A percentile compares a stretch with the other conserved stretches of the same genome.
Conservation (phyloP, 2,888 invertebrate genomes). For the Linnaemya tessellans region DNA sequence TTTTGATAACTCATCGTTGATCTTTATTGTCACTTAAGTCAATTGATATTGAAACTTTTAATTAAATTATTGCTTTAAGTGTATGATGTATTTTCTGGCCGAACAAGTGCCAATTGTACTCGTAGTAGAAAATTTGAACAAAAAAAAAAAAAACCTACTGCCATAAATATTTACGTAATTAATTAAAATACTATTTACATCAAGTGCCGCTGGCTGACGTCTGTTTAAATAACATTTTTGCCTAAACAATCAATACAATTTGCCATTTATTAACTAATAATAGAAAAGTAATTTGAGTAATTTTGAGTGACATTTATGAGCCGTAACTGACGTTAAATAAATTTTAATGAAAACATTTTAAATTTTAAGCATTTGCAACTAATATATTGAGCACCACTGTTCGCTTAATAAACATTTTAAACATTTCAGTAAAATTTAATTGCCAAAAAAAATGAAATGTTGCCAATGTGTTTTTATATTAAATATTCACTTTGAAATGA, state of each 20-base stretch:
- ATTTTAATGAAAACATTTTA: background rate
- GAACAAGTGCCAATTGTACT: constrained; percentile 44
- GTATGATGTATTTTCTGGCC: background rate
- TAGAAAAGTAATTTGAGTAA: background rate
- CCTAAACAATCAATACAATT: background rate
- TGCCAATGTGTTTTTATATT: constrained; percentile 4
- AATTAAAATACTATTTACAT: constrained; percentile 14
- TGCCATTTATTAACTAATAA: constrained; percentile 17
- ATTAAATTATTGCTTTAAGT: constrained; percentile 30
- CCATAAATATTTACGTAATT: constrained; percentile 22
- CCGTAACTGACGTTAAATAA: background rate
- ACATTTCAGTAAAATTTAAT: background rate
- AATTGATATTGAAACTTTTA: constrained; percentile 36
- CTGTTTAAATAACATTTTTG: background rate
- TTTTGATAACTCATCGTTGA: background rate
- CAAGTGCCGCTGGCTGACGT: constrained; percentile 25
- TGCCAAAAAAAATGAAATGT: constrained; percentile 9
- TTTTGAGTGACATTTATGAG: constrained; percentile 3
- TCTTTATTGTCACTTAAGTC: constrained; percentile 30
- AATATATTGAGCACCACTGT: background rate
- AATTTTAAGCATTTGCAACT: background rate
- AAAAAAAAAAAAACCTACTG: constrained; percentile 7
- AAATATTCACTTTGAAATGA: constrained; percentile 19
- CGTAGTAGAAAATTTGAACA: background rate
- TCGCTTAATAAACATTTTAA: background rate